Conservation (phyloP, 2,888 invertebrate genomes). For the Scaptomyza polygonia region DNA sequence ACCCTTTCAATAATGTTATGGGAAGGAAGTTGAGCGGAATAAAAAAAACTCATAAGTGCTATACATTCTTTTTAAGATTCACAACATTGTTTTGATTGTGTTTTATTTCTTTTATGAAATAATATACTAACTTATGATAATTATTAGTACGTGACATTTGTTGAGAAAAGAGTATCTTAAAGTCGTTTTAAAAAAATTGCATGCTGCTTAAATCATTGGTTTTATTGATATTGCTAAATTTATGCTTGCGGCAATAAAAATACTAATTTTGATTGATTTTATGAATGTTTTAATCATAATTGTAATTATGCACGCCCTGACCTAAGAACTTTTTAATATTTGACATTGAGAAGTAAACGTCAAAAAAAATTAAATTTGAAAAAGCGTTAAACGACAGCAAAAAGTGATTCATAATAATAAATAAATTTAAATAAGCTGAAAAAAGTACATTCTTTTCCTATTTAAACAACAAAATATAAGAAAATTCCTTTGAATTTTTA, state of each 20-base stretch:
- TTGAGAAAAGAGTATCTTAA: neutral
- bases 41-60: too few relatives aligned
- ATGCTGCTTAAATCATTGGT: constrained; percentile 45
- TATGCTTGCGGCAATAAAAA: constrained; percentile 13
- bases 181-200: neutral
- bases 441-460: neutral
- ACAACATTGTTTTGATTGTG: too few relatives aligned
- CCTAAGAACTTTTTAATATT: neutral
- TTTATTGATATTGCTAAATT: constrained; percentile 48
- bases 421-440: too few relatives aligned
- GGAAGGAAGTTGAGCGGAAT: neutral
- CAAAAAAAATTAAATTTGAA: neutral
- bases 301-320: constrained; percentile 9
- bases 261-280: constrained; percentile 22
- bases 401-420: neutral
- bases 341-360: constrained; percentile 3
- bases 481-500: too few relatives aligned
- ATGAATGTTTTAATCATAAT: constrained; percentile 13
- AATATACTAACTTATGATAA: too few relatives aligned
- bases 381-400: neutral
- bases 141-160: too few relatives aligned
- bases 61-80: too few relatives aligned
- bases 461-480: too few relatives aligned
- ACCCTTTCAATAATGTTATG: neutral
- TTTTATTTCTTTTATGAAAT: too few relatives aligned